phyloP scores from a whole-genome alignment of 2,888 invertebrate genomes.

The Netelia melanura region DNA sequence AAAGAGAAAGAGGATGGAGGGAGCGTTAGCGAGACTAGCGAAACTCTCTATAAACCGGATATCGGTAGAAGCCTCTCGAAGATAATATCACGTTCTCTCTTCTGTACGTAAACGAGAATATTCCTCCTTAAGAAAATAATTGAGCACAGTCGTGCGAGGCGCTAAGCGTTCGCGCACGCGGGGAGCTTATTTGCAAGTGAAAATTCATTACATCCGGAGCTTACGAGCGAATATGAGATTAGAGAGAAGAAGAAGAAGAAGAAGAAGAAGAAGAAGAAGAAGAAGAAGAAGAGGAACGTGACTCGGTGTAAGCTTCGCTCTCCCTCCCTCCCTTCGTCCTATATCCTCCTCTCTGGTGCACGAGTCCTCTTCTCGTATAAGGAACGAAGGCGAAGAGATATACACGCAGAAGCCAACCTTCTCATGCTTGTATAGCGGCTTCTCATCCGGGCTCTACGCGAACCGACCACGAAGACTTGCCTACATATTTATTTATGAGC shows the following conservation, averaged over 20 bases:
- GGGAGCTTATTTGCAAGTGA: constrained; percentile 53
- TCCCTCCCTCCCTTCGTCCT: too few relatives aligned
- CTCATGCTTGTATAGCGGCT: constrained; percentile 4
- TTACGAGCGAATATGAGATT: constrained; percentile 62
- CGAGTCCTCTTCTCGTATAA: constrained; percentile 38
- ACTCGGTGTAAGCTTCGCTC: constrained; percentile 30
- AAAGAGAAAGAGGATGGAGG: neutral
- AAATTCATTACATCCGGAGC: constrained; percentile 64
- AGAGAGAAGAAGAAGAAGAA: constrained; percentile 11
- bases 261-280: too few relatives aligned
- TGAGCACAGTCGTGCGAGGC: constrained; percentile 18
- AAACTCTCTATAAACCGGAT: constrained; percentile 39
- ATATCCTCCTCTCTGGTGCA: too few relatives aligned
- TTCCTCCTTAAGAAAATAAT: constrained; percentile 49
- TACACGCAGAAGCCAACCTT: constrained; percentile 21
- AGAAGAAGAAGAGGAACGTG: constrained; percentile 51
- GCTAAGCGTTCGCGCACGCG: constrained; percentile 24
- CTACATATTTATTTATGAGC: constrained; percentile 47
- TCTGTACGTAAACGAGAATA: constrained; percentile 45
- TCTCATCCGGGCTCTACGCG: constrained; percentile 41
- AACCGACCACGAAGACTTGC: constrained; percentile 30
- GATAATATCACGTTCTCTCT: constrained; percentile 49
- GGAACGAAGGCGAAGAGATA: neutral
- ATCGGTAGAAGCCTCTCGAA: constrained; percentile 40
- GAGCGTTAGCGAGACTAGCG: neutral